A percentile compares a stretch with the other conserved stretches of the same genome.
Evolutionary conservation across 2,113 vertebrate genomes (phyloP).

Genomic region (Silurus meridionalis): DNA sequence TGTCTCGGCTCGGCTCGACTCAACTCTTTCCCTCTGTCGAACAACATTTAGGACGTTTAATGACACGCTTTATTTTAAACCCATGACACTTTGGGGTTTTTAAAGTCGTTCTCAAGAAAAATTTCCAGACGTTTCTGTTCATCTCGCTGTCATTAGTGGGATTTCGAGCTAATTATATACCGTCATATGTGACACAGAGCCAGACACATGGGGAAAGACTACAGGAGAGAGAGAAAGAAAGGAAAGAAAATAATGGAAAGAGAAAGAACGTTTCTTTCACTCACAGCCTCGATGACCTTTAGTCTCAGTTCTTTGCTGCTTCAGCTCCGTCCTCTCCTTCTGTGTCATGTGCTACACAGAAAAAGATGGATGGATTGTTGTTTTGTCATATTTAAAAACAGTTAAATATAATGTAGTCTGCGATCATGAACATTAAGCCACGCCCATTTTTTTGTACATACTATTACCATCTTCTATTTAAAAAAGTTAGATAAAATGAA

Average conservation of each 20-base stretch:
- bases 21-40: neutral
- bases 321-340: no score
- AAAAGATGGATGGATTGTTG: no score
- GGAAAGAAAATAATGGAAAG: neutral
- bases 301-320: neutral
- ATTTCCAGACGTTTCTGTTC: conserved; percentile 44
- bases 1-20: neutral
- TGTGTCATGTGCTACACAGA: no score
- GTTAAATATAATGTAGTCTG: neutral
- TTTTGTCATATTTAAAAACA: no score
- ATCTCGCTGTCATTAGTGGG: conserved; percentile 52
- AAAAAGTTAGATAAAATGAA: neutral
- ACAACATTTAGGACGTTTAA: conserved; percentile 15
- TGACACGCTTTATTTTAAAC: conserved; percentile 28
- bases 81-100: conserved; percentile 19
- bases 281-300: neutral
- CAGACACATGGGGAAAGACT: conserved; percentile 9
- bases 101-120: conserved; percentile 11
- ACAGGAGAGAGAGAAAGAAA: neutral
- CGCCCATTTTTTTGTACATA: neutral
- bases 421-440: neutral
- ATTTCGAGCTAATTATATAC: conserved; percentile 47
- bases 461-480: neutral
- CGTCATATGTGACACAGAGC: conserved; percentile 49
- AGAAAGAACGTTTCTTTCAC: neutral